Evolutionary conservation across 2,797 vertebrate species (phyloP), one percentile per base, ranked within the genome.

Genomic region (Parotocinclus haroldoi): DNA sequence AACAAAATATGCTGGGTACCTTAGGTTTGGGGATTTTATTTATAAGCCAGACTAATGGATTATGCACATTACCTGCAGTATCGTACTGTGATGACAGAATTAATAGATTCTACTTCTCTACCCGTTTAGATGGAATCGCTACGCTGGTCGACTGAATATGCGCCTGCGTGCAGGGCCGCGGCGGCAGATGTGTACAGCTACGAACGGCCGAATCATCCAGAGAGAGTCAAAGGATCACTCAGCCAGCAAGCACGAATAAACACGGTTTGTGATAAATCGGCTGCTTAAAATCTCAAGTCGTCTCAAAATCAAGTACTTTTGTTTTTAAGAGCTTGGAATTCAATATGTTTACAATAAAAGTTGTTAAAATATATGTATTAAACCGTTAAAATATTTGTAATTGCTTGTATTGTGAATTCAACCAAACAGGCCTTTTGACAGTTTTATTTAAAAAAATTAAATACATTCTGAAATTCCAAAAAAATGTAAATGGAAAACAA

Each of bases 401-500:
- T 27, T 42, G 3, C 40, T 42, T 42, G 10, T 3, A 1, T 1
- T 42, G 3, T 49, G 46, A 4, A n/a, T 49, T 12, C 7, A 7
- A n/a, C 7, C 2, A 13, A 13, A 49, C 2, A 13, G 12, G 12
- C 46, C 13, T 49, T n/a, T 55, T 27, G 74, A 84, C 86, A 78
- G 71, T 84, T 91, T 91, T 91, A 90, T 89, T 50, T 90, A 76
- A 82, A 89, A 89, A 87, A 87, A 74, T 75, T 76, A 87, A 90
- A 87, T 81, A 83, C 83, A 88, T 88, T 87, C 86, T 83, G 81
- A 82, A 86, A 87, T 50, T 84, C 84, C 73, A 83, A 89, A 85
- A 85, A 86, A 85, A 69, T 40, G 50, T 1, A 62, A 85, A 86
- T 85, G 86, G 82, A 82, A 85, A 88, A 87, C 79, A 86, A 84